Conservation (phyloP, 2,888 invertebrate species). For the Athalia circularis region DNA sequence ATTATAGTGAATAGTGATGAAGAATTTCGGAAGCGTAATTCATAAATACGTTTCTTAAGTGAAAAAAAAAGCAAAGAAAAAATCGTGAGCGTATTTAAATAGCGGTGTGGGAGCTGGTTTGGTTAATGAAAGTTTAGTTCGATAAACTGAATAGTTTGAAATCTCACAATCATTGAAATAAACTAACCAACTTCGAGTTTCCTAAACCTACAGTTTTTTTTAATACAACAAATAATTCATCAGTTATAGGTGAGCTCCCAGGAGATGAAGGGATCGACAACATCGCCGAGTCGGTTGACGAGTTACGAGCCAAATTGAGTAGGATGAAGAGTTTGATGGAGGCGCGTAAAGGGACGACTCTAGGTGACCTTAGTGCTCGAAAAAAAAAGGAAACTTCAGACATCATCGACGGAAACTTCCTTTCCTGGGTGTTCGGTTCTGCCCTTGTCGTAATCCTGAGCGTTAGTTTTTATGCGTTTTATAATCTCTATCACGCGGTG, state of each 20-base stretch:
- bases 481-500: constrained; percentile 87
- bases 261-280: constrained; percentile 65
- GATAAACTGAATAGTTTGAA: no score
- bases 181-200: background rate
- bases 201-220: no score
- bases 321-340: constrained; percentile 90
- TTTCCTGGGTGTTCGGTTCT: constrained; percentile 88
- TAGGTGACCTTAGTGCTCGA: constrained; percentile 74
- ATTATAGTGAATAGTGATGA: constrained; percentile 15
- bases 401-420: constrained; percentile 88
- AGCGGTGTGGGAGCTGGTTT: background rate
- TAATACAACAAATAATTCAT: background rate
- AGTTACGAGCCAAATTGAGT: constrained; percentile 84
- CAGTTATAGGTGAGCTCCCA: constrained; percentile 60
- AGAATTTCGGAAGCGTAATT: background rate
- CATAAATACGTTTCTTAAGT: background rate
- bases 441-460: constrained; percentile 86
- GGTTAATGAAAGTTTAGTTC: no score
- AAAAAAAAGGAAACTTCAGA: constrained; percentile 67
- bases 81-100: background rate
- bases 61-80: background rate
- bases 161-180: background rate
- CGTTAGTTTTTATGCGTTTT: constrained; percentile 90
- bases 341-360: constrained; percentile 78
- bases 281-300: constrained; percentile 85